Evolutionary conservation across 1,140 invertebrate genomes (phyloP).

Genomic region (Pseudomyrmex pallidus): DNA sequence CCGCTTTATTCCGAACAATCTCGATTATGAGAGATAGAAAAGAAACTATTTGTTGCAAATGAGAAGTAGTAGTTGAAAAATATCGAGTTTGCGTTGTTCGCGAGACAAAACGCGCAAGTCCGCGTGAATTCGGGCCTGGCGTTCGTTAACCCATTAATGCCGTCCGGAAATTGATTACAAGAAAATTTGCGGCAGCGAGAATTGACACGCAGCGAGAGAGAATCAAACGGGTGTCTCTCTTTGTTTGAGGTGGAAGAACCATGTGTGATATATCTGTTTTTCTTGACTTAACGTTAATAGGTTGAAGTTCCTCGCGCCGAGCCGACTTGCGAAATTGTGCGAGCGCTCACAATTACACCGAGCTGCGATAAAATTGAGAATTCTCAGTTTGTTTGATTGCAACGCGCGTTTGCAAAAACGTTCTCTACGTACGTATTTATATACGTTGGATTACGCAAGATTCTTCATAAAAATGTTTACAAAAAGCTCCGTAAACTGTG

Average conservation of each 20-base stretch:
- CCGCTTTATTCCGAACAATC: conserved; percentile 67
- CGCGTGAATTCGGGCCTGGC: neutral
- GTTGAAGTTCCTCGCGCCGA: conserved; percentile 30
- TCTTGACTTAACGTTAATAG: neutral
- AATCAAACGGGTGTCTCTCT: neutral
- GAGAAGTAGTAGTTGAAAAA: conserved; percentile 51
- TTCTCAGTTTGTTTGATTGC: neutral
- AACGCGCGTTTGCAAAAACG: conserved; percentile 4
- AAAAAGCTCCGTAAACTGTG: conserved; percentile 12
- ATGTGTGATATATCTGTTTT: neutral
- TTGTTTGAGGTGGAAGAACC: neutral
- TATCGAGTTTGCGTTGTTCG: conserved; percentile 10
- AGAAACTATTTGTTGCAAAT: neutral
- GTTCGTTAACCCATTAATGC: neutral
- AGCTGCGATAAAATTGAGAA: conserved; percentile 3
- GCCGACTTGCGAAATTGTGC: conserved; percentile 18
- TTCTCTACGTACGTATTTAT: neutral
- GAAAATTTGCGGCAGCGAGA: neutral
- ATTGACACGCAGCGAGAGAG: neutral
- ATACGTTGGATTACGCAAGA: conserved; percentile 3
- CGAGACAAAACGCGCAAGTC: neutral
- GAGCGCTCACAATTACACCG: neutral
- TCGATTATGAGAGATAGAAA: conserved; percentile 42
- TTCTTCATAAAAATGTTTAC: conserved; percentile 18
- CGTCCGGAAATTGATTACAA: neutral